Conservation (phyloP, 2,888 invertebrate genomes). For the Augiades crinisus region DNA sequence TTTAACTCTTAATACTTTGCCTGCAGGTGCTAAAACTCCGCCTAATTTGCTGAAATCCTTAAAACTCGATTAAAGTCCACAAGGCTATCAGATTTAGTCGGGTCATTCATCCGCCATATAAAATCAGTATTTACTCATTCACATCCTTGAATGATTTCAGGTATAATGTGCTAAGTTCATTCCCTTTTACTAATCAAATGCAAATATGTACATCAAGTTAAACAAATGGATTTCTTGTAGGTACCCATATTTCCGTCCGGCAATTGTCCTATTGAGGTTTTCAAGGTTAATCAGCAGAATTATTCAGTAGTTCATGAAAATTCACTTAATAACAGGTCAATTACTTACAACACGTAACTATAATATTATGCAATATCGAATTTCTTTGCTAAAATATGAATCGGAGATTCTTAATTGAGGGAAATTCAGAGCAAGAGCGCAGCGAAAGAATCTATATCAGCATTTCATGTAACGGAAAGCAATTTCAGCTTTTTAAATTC, state of each 20-base stretch:
- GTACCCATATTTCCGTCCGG: constrained; percentile 9
- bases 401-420: not conserved
- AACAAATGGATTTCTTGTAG: constrained; percentile 23
- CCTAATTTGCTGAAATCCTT: not conserved
- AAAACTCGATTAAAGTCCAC: not conserved
- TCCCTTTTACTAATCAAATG: constrained; percentile 17
- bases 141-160: constrained; percentile 6
- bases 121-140: constrained; percentile 3
- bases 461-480: too few relatives aligned
- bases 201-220: constrained; percentile 11
- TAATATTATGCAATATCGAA: not conserved
- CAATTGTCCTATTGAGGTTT: not conserved
- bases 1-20: not conserved
- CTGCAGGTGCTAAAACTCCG: too few relatives aligned
- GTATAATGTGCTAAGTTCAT: constrained; percentile 20
- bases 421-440: too few relatives aligned
- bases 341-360: constrained; percentile 1
- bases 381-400: not conserved
- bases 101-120: not conserved
- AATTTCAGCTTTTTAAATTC: too few relatives aligned
- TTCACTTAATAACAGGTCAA: constrained; percentile 7
- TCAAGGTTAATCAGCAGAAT: constrained; percentile 21
- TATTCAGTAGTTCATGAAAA: constrained; percentile 13
- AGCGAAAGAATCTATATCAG: not conserved
- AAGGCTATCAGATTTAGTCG: not conserved